phyloP scores from a whole-genome alignment of 2,888 invertebrate species.

The Zaprionus lineosus region DNA sequence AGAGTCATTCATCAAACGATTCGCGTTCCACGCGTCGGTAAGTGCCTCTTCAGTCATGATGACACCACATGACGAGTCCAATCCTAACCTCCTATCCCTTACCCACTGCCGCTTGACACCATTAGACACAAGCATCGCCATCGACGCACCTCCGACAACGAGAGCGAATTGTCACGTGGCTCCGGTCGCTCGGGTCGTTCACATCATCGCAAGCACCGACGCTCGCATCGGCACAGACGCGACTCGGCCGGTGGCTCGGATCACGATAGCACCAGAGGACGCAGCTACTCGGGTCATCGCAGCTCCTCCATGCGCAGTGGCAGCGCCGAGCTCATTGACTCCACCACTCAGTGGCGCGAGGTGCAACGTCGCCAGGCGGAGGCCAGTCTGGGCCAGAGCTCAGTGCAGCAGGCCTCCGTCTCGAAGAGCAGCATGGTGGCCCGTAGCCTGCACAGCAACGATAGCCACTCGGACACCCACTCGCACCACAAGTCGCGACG shows the following conservation, averaged over 20 bases:
- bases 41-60: constrained; percentile 55
- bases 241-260: constrained; percentile 88
- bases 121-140: constrained; percentile 89
- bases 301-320: constrained; percentile 82
- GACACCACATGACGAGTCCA: too few species aligned
- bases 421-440: constrained; percentile 85
- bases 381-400: constrained; percentile 83
- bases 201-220: constrained; percentile 89
- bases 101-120: constrained; percentile 2
- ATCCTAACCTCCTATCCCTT: constrained; percentile 9
- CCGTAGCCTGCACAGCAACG: constrained; percentile 82
- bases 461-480: constrained; percentile 85
- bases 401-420: constrained; percentile 88
- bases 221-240: constrained; percentile 87
- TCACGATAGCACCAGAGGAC: constrained; percentile 85
- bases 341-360: constrained; percentile 94
- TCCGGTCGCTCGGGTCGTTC: constrained; percentile 91
- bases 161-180: constrained; percentile 93
- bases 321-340: constrained; percentile 90
- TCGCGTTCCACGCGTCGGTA: constrained; percentile 90
- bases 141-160: constrained; percentile 92
- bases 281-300: constrained; percentile 83
- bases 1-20: constrained; percentile 95
- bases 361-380: constrained; percentile 90
- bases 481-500: constrained; percentile 82